phyloP scores from a whole-genome alignment of 1,140 invertebrate species.

The Heliconius hewitsoni region DNA sequence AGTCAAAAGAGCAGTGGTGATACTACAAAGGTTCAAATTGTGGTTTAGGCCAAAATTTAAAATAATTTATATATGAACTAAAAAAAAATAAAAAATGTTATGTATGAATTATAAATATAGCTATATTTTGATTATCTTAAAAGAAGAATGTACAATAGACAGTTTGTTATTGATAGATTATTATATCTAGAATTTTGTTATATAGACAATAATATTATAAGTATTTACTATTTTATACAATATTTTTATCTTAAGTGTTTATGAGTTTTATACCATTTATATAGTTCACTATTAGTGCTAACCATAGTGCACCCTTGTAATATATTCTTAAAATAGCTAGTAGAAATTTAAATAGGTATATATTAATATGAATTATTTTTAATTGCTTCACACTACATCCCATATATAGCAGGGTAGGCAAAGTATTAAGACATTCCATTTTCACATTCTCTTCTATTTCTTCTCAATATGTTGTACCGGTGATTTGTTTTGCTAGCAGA shows the following conservation, averaged over 20 bases:
- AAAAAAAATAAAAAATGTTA: neutral
- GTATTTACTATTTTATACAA: neutral
- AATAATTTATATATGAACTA: neutral
- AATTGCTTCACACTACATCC: too few species aligned
- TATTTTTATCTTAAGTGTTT: too few species aligned
- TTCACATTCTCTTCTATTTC: too few species aligned
- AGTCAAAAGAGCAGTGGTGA: constrained; percentile 70
- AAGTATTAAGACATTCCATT: too few species aligned
- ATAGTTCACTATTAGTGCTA: neutral
- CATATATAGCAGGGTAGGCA: too few species aligned
- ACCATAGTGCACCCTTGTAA: neutral
- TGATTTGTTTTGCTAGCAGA: too few species aligned
- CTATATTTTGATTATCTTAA: neutral
- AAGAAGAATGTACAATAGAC: neutral
- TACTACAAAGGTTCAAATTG: constrained; percentile 62
- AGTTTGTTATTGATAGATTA: too few species aligned
- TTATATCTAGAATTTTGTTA: neutral
- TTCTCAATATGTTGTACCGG: too few species aligned
- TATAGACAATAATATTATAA: neutral
- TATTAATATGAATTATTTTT: neutral
- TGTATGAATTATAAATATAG: neutral
- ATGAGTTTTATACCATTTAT: neutral
- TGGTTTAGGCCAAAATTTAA: neutral
- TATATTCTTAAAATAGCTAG: neutral
- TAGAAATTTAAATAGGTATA: neutral